Conservation (phyloP, 2,113 vertebrate genomes). For the Triplophysa dalaica region DNA sequence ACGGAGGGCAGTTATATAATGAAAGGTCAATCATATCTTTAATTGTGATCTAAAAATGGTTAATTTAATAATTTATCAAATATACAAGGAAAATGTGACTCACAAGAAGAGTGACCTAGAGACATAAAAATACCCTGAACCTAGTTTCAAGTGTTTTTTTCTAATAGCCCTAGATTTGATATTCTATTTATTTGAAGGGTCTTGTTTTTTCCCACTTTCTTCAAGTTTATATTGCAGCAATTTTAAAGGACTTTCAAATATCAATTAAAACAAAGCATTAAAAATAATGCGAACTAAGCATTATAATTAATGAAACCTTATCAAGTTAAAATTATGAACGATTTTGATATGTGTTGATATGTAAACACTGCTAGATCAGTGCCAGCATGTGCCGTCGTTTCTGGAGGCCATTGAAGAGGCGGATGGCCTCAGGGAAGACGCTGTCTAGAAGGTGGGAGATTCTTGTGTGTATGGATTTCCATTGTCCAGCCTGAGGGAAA, state of each 20-base stretch:
- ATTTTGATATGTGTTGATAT: background rate
- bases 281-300: background rate
- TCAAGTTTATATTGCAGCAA: too few relatives aligned
- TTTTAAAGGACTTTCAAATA: too few relatives aligned
- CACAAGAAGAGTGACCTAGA: too few relatives aligned
- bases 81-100: too few relatives aligned
- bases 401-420: background rate
- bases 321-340: background rate
- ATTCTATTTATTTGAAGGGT: background rate
- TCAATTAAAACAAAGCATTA: background rate
- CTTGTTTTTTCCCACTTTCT: too few relatives aligned
- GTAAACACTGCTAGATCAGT: background rate
- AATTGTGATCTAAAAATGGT: too few relatives aligned
- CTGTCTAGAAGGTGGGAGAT: background rate
- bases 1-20: too few relatives aligned
- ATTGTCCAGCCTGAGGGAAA: background rate
- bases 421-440: conserved; percentile 2
- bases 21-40: too few relatives aligned
- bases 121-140: background rate
- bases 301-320: background rate
- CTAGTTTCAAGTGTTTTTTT: too few relatives aligned
- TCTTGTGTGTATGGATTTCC: conserved; percentile 16
- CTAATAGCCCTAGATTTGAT: background rate
- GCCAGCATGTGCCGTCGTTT: background rate
- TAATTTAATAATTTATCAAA: too few relatives aligned